A percentile compares a stretch with the other conserved stretches of the same genome.
These are phyloP conservation scores for Nannoperca australis DNA, from an alignment of 2,797 vertebrate species.

Conservation along the genomic window DNA sequence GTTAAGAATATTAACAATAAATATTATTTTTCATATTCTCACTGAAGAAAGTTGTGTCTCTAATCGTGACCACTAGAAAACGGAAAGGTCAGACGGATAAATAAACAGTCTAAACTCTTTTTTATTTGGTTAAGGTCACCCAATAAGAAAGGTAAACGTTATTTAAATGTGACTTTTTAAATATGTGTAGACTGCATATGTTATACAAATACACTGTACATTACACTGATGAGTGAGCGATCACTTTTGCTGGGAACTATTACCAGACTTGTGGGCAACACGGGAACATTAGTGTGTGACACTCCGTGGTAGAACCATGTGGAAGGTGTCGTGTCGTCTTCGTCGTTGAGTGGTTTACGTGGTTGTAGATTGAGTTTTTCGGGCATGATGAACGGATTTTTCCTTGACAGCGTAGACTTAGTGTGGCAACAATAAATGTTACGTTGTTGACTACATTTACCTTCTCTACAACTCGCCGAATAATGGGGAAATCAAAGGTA, in stretches of 20 bases:
- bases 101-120: too few species aligned
- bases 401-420: rapidly evolving
- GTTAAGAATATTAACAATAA: not conserved
- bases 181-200: not conserved
- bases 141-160: too few species aligned
- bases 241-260: constrained; percentile 39
- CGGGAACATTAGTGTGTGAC: constrained; percentile 59
- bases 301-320: constrained; percentile 55
- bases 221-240: not conserved
- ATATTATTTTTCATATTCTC: not conserved
- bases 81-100: not conserved
- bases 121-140: too few species aligned
- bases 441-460: rapidly evolving
- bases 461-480: constrained; percentile 1
- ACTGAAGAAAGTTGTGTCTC: not conserved
- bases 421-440: not conserved
- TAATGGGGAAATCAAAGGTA: constrained; percentile 87
- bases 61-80: not conserved
- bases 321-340: not conserved
- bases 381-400: not conserved
- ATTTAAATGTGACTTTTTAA: not conserved
- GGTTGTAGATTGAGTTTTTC: rapidly evolving
- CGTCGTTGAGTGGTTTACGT: not conserved
- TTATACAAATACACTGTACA: not conserved
- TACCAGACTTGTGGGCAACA: not conserved